Conservation (phyloP, 2,888 invertebrate genomes). For the Tricholauxania praeusta region DNA sequence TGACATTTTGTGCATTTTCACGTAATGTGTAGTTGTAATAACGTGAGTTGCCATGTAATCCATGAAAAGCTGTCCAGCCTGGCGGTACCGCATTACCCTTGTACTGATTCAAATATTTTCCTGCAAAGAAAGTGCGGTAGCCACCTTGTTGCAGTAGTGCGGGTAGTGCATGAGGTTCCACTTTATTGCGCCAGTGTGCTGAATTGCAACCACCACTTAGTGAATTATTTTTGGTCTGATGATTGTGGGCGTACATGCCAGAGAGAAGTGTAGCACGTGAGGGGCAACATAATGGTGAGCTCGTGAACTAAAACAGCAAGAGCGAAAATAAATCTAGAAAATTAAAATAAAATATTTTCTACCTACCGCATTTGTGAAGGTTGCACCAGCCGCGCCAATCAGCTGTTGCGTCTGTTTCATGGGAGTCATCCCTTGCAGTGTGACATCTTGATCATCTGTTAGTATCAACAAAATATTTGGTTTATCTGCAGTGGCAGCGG, state of each 20-base stretch:
- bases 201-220: constrained; percentile 82
- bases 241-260: constrained; percentile 88
- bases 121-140: constrained; percentile 91
- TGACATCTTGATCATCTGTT: constrained; percentile 88
- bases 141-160: constrained; percentile 74
- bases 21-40: constrained; percentile 92
- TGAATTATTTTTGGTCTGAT: constrained; percentile 82
- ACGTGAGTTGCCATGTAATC: constrained; percentile 89
- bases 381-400: constrained; percentile 75
- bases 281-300: constrained; percentile 90
- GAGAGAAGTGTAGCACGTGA: constrained; percentile 89
- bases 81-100: constrained; percentile 75
- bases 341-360: constrained; percentile 3
- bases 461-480: constrained; percentile 85
- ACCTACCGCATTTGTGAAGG: constrained; percentile 82
- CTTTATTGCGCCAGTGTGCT: constrained; percentile 73
- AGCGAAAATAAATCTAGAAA: background rate
- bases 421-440: constrained; percentile 80
- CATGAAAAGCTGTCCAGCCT: constrained; percentile 91
- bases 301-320: constrained; percentile 76
- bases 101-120: constrained; percentile 93
- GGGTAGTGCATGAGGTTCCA: constrained; percentile 79
- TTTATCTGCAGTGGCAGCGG: background rate
- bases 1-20: constrained; percentile 79
- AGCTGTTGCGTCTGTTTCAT: constrained; percentile 75